Base-by-base conservation (phyloP, 2,113 vertebrate genomes). In the Perca schrenkii region DNA sequence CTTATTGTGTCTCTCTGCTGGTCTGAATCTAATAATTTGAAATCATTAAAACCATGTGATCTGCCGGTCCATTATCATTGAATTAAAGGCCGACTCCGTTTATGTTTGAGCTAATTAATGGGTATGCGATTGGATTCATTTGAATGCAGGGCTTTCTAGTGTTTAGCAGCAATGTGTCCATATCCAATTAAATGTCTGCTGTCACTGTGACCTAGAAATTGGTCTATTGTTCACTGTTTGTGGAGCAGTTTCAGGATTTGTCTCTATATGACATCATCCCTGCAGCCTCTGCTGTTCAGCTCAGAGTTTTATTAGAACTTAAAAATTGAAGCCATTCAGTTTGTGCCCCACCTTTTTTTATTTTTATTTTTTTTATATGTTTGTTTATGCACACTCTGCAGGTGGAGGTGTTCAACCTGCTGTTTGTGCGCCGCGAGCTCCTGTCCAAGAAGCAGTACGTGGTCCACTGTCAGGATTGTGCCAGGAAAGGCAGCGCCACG, bases 381-480 rank as follows among this genome's bases (percentile, higher is more conserved):
- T 2, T 56, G 22, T 53, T 21, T 43, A 6, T 1, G n/a, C 46
- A 80, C 71, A 4, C 64, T 0, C 90, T 86, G 83, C 86, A 99
- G 98, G 98, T 99, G 93, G 98, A 99, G 94, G 98, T 99, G 95
- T 99, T 99, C 94, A 95, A 98, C 96, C 94, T 99, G 94, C 96
- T 99, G 92, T 99, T 99, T 91, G 97, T 99, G 93, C 98, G 97
- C 79, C 98, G 96, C 74, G 98, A 99, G 95, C 98, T 98, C 91
- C 97, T 98, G 90, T 96, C 97, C 89, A 96, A 95, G 87, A 98
- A 98, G 95, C 98, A 97, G 74, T 96, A 96, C 1, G 93, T 97
- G 90, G 97, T 99, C 79, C 97, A 99, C 96, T 99, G 98, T 94
- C 98, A 98, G 96, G 98, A 98, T 92, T 99, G 98, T 89, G 98